Evolutionary conservation across 92 coral and sea anemone genomes (phyloP).

Genomic region (Paragorgia papillata): DNA sequence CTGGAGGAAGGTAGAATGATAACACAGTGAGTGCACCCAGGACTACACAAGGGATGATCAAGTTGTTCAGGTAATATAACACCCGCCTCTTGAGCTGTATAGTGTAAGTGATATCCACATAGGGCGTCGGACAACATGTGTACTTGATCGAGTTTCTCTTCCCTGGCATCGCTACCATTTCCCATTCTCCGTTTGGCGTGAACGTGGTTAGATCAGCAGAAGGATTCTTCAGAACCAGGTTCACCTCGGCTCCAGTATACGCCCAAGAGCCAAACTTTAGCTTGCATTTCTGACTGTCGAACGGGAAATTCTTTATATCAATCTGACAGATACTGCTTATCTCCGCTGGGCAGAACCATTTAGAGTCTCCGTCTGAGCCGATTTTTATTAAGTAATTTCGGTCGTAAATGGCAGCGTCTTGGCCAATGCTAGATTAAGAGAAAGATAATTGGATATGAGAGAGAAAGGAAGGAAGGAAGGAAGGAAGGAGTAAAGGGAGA

Average conservation of each 20-base stretch:
- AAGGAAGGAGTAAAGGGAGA: not conserved
- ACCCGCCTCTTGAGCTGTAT: conserved; percentile 80
- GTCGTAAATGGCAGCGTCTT: conserved; percentile 94
- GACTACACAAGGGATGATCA: conserved; percentile 89
- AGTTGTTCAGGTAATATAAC: conserved; percentile 83
- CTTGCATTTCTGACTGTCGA: conserved; percentile 82
- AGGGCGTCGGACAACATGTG: conserved; percentile 82
- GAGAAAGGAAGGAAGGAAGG: too few species aligned
- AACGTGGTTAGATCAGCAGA: conserved; percentile 79
- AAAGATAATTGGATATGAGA: not conserved
- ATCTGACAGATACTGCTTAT: conserved; percentile 98
- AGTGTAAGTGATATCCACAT: conserved; percentile 85
- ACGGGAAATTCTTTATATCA: conserved; percentile 86
- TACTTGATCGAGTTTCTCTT: conserved; percentile 65
- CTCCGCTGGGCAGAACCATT: conserved; percentile 96
- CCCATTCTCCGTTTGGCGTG: conserved; percentile 95
- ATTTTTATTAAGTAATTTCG: conserved; percentile 82
- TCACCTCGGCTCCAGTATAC: conserved; percentile 74
- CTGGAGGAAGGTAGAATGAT: conserved; percentile 95
- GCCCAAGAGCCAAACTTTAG: conserved; percentile 99
- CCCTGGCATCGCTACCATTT: conserved; percentile 66
- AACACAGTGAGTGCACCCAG: conserved; percentile 81
- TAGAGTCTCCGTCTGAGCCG: conserved; percentile 65
- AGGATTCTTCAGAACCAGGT: conserved; percentile 64
- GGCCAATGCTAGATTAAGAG: conserved; percentile 73